Percentiles rank a stretch among this genome's conserved stretches.
Evolutionary conservation across 2,113 vertebrate species (phyloP).

Genomic region (Nymphicus hollandicus): DNA sequence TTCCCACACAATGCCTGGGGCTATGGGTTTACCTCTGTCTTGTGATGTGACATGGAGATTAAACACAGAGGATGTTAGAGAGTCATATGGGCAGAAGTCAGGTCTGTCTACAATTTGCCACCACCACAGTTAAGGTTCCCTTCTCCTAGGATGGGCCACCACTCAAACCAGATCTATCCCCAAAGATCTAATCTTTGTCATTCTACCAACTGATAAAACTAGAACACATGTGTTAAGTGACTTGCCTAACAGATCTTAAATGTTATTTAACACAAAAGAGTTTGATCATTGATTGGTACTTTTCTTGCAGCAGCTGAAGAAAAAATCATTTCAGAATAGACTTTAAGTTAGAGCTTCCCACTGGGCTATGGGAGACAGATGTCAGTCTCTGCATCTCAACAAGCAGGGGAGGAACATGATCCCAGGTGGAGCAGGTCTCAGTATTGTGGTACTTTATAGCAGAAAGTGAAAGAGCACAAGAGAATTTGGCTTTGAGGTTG

Average conservation of each 20-base stretch:
- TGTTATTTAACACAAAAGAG: neutral
- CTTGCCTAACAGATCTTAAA: neutral
- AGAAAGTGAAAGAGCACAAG: neutral
- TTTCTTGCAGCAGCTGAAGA: neutral
- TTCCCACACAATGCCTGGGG: neutral
- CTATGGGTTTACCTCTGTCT: neutral
- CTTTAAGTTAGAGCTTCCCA: neutral
- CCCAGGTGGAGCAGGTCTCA: neutral
- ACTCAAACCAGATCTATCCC: neutral
- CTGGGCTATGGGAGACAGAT: rapidly evolving
- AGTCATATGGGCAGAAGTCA: neutral
- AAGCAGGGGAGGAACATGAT: neutral
- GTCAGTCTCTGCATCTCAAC: neutral
- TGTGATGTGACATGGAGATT: neutral
- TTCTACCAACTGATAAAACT: neutral
- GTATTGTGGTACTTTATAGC: neutral
- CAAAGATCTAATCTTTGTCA: neutral
- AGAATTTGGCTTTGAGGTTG: rapidly evolving
- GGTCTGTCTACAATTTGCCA: neutral
- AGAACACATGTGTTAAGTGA: neutral
- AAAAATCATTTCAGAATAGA: neutral
- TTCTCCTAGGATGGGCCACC: neutral
- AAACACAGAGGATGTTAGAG: neutral
- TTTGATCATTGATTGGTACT: neutral
- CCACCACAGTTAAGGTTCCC: neutral